phyloP scores from a whole-genome alignment of 1,140 invertebrate genomes.

The Lutraria rhynchaena region DNA sequence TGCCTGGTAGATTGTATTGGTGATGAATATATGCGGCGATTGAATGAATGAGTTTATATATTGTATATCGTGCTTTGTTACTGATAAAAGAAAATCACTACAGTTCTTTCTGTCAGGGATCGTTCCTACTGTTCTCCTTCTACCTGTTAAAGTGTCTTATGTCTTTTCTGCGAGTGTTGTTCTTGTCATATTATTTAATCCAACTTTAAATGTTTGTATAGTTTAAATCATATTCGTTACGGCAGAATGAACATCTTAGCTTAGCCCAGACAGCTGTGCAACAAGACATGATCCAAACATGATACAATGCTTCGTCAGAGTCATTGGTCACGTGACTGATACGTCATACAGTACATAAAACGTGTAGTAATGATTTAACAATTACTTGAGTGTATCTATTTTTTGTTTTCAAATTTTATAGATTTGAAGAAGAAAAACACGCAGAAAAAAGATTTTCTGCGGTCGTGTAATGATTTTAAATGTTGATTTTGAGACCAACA shows the following conservation, averaged over 20 bases:
- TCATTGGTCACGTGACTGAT: background rate
- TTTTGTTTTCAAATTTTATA: no score
- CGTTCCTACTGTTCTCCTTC: conserved; percentile 9
- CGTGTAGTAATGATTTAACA: background rate
- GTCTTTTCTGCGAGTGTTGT: conserved; percentile 13
- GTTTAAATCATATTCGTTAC: background rate
- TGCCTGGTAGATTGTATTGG: background rate
- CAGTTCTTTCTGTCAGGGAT: conserved; percentile 43
- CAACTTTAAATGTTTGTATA: background rate
- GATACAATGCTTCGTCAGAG: background rate
- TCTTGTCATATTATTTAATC: conserved; percentile 16
- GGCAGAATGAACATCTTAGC: background rate
- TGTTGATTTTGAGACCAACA: no score
- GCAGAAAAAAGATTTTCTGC: no score
- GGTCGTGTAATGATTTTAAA: no score
- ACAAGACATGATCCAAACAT: background rate
- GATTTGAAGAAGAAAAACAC: no score
- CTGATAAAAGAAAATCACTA: conserved; percentile 11
- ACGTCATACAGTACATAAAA: background rate
- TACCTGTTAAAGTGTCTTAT: conserved; percentile 43
- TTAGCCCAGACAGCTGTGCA: background rate
- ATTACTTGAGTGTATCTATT: no score
- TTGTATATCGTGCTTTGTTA: background rate
- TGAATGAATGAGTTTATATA: background rate
- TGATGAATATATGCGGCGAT: background rate